Evolutionary conservation across 2,797 vertebrate genomes (phyloP), one percentile per base, ranked within the genome.

Genomic region (Glyptemys insculpta): DNA sequence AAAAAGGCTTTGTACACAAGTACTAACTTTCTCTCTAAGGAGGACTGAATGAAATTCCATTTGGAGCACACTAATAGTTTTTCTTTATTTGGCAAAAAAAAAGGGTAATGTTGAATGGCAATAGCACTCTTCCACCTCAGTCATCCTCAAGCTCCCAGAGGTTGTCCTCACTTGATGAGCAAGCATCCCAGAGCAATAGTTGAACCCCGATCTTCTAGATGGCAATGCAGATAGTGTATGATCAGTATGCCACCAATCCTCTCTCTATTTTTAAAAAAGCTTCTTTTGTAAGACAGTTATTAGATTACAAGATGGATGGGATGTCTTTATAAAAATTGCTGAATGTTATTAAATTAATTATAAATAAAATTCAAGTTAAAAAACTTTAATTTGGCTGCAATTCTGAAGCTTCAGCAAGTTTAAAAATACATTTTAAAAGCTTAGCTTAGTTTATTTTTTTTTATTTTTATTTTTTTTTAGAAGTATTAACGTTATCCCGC

Each of bases 371-470:
- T 53, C 88, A 25, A 92, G 89, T 95, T 95, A 74, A 83, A 94
- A 90, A 81, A 87, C 93, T 96, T 96, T 93, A 87, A 90, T 94
- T 92, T 96, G 90, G 87, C 94, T 88, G 4, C 37, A 29, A 65
- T 94, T 86, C 87, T 85, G 72, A 85, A 80, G 86, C 88, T 87
- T 62, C 31, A 62, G 15, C 31, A 18, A 62, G 31, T 34, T 62
- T 62, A 16, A 62, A 89, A 74, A 25, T 94, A 54, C 96, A 87
- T 97, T 96, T 97, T 97, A 93, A 94, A 95, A 96, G 89, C 68
- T 93, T 96, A 96, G 91, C 74, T 92, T 95, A 89, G 62, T 96
- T 93, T 90, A 92, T 87, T 81, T 91, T 83, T 79, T 92, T 93
- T 72, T 2, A 4, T 9, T 31, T 14, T 50, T 50, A 15, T 5